Conservation (phyloP, 2,888 invertebrate species). For the Megastigmus dorsalis region DNA sequence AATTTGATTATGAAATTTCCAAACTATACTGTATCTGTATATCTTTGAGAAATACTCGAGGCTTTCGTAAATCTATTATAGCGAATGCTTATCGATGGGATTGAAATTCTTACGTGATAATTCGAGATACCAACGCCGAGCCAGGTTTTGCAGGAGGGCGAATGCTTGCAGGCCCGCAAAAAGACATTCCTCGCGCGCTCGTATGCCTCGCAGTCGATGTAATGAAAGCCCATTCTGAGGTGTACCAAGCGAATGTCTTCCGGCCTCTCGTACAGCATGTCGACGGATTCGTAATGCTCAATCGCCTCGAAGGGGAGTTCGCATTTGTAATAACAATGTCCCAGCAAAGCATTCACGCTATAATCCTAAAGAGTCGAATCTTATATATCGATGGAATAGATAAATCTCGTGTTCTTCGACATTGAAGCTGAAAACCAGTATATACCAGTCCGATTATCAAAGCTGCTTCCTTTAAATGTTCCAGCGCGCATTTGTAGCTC, state of each 20-base stretch:
- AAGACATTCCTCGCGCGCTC: conserved; percentile 60
- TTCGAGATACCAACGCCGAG: conserved; percentile 63
- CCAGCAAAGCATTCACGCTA: conserved; percentile 62
- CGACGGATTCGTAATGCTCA: conserved; percentile 61
- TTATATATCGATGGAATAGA: not conserved
- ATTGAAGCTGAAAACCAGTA: no score
- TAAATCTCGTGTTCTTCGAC: not conserved
- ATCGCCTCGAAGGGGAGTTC: conserved; percentile 57
- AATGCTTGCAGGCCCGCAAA: conserved; percentile 57
- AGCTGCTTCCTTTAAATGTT: conserved; percentile 60
- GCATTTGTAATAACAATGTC: conserved; percentile 61
- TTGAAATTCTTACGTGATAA: conserved; percentile 60
- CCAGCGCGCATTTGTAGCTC: conserved; percentile 61
- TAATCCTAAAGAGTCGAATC: conserved; percentile 60
- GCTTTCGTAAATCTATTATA: not conserved
- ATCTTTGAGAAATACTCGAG: not conserved
- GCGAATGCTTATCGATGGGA: no score
- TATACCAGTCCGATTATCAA: conserved; percentile 63
- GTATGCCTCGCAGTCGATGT: conserved; percentile 57
- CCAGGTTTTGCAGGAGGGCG: conserved; percentile 63
- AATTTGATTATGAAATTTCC: no score
- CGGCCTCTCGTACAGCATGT: conserved; percentile 62
- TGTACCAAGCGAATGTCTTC: conserved; percentile 62
- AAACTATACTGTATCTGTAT: no score
- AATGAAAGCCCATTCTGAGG: conserved; percentile 62